Conservation (phyloP, 1,140 invertebrate species). For the Temnothorax longispinosus region DNA sequence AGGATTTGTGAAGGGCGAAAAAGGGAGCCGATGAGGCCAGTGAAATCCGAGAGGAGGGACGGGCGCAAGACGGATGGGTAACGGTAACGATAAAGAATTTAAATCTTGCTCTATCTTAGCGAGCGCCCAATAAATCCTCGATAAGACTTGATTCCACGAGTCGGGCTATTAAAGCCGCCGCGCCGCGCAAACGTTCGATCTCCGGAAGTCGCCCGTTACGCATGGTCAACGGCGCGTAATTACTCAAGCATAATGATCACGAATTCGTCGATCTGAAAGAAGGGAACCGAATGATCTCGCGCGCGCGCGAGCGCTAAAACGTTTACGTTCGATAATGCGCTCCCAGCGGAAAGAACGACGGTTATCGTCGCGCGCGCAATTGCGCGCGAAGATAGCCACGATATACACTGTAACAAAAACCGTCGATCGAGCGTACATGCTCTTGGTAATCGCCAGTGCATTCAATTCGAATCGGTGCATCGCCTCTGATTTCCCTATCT, state of each 20-base stretch:
- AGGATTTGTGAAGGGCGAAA: slow-evolving; percentile 42
- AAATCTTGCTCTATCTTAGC: slow-evolving; percentile 63
- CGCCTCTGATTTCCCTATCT: slow-evolving; percentile 62
- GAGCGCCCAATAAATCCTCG: slow-evolving; percentile 64
- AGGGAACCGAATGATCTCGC: slow-evolving; percentile 16
- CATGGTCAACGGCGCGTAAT: slow-evolving; percentile 41
- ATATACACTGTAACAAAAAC: slow-evolving; percentile 56
- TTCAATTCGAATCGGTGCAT: slow-evolving; percentile 59
- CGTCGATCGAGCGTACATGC: slow-evolving; percentile 57
- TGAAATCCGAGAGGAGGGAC: slow-evolving; percentile 22
- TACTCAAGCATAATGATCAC: slow-evolving; percentile 47
- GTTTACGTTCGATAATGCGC: slow-evolving; percentile 48
- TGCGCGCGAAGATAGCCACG: slow-evolving; percentile 49
- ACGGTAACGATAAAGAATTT: slow-evolving; percentile 68
- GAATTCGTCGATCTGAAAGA: slow-evolving; percentile 38
- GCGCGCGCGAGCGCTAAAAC: slow-evolving; percentile 23
- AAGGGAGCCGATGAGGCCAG: slow-evolving; percentile 38
- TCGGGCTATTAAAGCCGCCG: slow-evolving; percentile 49
- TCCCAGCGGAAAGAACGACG: slow-evolving; percentile 39
- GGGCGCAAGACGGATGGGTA: slow-evolving; percentile 54
- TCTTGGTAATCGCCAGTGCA: slow-evolving; percentile 57
- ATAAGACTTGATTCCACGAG: slow-evolving; percentile 58
- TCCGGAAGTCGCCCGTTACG: slow-evolving; percentile 46
- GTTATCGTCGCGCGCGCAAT: slow-evolving; percentile 52
- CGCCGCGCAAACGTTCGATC: slow-evolving; percentile 27